phyloP scores from a whole-genome alignment of 2,113 vertebrate genomes.

The Melierax canorus region DNA sequence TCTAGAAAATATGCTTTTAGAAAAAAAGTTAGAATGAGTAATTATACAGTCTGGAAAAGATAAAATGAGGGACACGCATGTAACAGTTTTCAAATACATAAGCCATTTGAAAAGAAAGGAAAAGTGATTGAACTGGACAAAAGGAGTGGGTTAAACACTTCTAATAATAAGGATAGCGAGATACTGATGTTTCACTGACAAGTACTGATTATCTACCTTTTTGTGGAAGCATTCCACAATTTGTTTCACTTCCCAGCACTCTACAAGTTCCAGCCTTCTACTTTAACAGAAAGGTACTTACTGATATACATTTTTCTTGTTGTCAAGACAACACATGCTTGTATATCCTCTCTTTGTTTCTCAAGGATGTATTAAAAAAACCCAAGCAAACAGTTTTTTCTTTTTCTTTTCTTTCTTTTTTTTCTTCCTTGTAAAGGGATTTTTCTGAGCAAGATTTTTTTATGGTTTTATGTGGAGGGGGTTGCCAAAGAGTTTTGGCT shows the following conservation, averaged over 20 bases:
- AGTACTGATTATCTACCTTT: neutral
- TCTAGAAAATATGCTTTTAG: neutral
- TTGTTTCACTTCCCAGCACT: neutral
- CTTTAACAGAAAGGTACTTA: neutral
- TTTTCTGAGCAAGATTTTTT: neutral
- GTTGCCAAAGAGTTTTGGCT: neutral
- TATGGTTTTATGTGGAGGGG: neutral
- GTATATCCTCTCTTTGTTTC: neutral
- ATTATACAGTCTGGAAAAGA: neutral
- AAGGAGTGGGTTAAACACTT: neutral
- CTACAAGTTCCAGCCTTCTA: neutral
- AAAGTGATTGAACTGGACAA: neutral
- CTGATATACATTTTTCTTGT: neutral
- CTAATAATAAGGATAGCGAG: neutral
- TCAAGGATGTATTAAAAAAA: neutral
- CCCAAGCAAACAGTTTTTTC: neutral
- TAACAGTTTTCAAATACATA: neutral
- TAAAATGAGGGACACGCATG: neutral
- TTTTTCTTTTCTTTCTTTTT: too few relatives aligned
- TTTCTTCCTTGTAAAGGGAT: neutral
- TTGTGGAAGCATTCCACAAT: neutral
- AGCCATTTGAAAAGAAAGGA: neutral
- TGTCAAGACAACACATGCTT: neutral
- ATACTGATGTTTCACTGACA: neutral
- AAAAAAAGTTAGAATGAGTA: neutral